phyloP scores from a whole-genome alignment of 2,113 vertebrate genomes.

The Mola mola region DNA sequence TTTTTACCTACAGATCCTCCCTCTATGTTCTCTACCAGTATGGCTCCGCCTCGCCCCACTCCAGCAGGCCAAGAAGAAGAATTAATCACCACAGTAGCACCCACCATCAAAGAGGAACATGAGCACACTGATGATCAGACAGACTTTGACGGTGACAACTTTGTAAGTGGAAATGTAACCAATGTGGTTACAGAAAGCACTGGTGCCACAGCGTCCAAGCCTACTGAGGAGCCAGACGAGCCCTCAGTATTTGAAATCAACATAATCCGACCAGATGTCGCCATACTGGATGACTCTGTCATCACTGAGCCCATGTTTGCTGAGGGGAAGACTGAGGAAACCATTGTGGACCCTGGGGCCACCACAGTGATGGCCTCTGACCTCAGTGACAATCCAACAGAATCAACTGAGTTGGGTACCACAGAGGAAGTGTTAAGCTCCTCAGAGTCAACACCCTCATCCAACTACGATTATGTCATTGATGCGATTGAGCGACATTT shows the following conservation, averaged over 20 bases:
- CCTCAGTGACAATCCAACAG: conserved; percentile 31
- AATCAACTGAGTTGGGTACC: conserved; percentile 37
- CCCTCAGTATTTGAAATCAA: conserved; percentile 62
- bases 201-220: conserved; percentile 5
- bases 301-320: conserved; percentile 73
- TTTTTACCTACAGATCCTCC: conserved; percentile 44
- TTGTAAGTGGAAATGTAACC: conserved; percentile 20
- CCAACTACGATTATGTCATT: conserved; percentile 12
- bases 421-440: conserved; percentile 37
- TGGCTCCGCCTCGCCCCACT: conserved; percentile 70
- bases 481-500: conserved; percentile 39
- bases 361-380: conserved; percentile 35
- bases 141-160: conserved; percentile 51
- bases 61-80: conserved; percentile 56
- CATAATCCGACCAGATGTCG: conserved; percentile 70
- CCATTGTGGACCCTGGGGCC: conserved; percentile 44
- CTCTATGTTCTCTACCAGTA: conserved; percentile 83
- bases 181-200: conserved; percentile 36
- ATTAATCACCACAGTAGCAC: conserved; percentile 49
- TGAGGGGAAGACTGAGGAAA: conserved; percentile 72
- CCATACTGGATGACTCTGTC: conserved; percentile 51
- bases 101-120: conserved; percentile 50
- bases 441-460: conserved; percentile 36
- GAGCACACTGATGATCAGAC: conserved; percentile 42
- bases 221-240: conserved; percentile 65